A percentile compares a stretch with the other conserved stretches of the same genome.
phyloP scores from a whole-genome alignment of 2,888 invertebrate genomes.

The Brachyptera risi region DNA sequence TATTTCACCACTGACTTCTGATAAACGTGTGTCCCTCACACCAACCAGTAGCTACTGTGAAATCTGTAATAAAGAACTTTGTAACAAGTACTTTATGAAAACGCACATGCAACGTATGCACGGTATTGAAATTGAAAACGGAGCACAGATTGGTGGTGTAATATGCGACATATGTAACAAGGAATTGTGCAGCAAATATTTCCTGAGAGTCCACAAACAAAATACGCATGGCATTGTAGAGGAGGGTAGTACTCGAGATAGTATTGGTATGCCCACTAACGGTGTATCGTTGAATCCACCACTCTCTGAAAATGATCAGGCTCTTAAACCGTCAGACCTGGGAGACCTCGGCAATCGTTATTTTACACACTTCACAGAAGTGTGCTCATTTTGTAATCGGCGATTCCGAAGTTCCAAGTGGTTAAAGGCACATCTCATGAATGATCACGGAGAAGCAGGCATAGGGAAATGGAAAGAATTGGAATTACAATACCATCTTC shows the following conservation, averaged over 20 bases:
- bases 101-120: slow-evolving; percentile 99
- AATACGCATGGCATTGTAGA: slow-evolving; percentile 96
- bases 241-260: slow-evolving; percentile 54
- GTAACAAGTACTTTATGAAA: slow-evolving; percentile 99
- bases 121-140: slow-evolving; percentile 89
- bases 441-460: slow-evolving; percentile 74
- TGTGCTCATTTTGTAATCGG: slow-evolving; percentile 80
- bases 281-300: slow-evolving; percentile 35
- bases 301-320: slow-evolving; percentile 43
- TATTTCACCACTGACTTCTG: slow-evolving; percentile 41
- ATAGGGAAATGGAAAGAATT: slow-evolving; percentile 59
- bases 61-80: slow-evolving; percentile 96
- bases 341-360: slow-evolving; percentile 59
- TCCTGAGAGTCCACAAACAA: slow-evolving; percentile 94
- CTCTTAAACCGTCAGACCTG: slow-evolving; percentile 53
- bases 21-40: slow-evolving; percentile 57
- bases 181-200: slow-evolving; percentile 97
- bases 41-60: slow-evolving; percentile 90
- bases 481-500: slow-evolving; percentile 47
- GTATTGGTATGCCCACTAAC: slow-evolving; percentile 29
- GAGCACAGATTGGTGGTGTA: slow-evolving; percentile 87
- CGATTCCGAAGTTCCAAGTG: slow-evolving; percentile 86
- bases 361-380: slow-evolving; percentile 66
- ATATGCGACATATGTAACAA: slow-evolving; percentile 98
- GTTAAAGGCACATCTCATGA: slow-evolving; percentile 79